Base-by-base conservation (phyloP, 1,140 invertebrate species). In the Drosophila sucinea region DNA sequence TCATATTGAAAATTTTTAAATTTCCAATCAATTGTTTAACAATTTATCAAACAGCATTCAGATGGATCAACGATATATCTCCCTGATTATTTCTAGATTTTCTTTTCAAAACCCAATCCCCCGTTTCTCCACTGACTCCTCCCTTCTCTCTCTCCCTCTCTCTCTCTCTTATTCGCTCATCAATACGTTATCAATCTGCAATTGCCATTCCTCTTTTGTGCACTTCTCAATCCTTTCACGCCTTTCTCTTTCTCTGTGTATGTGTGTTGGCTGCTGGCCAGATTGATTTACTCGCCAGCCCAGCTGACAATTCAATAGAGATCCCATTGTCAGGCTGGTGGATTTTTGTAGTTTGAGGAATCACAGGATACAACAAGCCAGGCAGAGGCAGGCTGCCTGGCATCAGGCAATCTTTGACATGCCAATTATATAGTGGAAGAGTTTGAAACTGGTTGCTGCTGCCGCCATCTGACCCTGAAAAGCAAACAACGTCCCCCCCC, bases 141-240 rank as follows among this genome's bases (percentile, higher is more conserved):
- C 11, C 35, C 40, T 17, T 17, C 17, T 10, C 25, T 33, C 27
- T 55, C n/a, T 17, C 1, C 11, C 35, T 38, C n/a, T 60, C 32
- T 44, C 41, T 27, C 11, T 25, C 30, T 7, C 6, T 47, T 8
- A 3, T 7, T 11, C 23, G 40, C 35, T 56, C 70, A 67, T 64
- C 69, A 66, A 81, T 73, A 70, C 25, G 79, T 78, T 81, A 82
- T 73, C 79, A 67, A 70, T 73, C n/a, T 54, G 23, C 64, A 78
- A 70, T 54, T 47, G 60, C 32, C 57, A 38, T 27, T 65, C 38
- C 51, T 63, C 57, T 61, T 25, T 17, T 44, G 27, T 17, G 0
- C 6, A 17, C 67, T 67, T 55, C 65, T 56, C 70, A 86, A 81
- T 89, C 85, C 85, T 81, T 89, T 89, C 84, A 89, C 84, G 77